Conservation (phyloP, 2,888 invertebrate genomes). For the Gymnosoma rotundatum region DNA sequence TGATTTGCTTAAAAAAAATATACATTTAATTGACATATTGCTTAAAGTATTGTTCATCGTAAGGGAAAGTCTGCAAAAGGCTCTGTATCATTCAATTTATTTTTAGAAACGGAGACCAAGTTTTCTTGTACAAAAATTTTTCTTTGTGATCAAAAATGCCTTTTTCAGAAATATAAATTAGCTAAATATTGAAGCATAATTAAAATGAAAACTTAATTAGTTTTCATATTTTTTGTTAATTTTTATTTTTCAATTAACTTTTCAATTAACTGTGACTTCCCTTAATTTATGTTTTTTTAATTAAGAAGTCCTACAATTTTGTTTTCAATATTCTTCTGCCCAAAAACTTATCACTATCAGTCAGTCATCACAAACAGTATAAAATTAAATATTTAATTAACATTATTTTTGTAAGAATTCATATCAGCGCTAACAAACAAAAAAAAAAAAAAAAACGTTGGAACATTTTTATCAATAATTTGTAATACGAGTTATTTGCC, state of each 20-base stretch:
- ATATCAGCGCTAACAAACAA: not conserved
- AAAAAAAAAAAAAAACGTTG: conserved; percentile 2
- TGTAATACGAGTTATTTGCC: not conserved
- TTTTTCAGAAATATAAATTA: no score
- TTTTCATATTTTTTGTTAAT: not conserved
- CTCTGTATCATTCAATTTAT: no score
- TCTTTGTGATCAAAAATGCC: no score
- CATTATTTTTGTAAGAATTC: conserved; percentile 19
- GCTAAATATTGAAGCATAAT: no score
- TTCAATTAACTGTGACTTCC: not conserved
- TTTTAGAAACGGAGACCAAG: no score
- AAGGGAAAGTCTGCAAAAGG: no score
- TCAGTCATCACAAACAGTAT: not conserved
- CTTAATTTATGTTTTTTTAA: not conserved
- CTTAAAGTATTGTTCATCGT: no score
- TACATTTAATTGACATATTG: no score
- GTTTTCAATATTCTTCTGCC: not conserved
- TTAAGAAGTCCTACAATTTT: conserved; percentile 26
- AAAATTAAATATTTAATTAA: conserved; percentile 5
- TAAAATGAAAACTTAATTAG: no score
- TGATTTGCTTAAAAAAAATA: no score
- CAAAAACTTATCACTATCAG: not conserved
- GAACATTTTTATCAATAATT: not conserved
- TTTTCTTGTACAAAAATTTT: no score
- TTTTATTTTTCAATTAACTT: not conserved